Percentiles rank a stretch among this genome's conserved stretches.
Evolutionary conservation across 53 echinoderm and acorn worm species (phyloP).

Genomic region (Patiria pectinifera): DNA sequence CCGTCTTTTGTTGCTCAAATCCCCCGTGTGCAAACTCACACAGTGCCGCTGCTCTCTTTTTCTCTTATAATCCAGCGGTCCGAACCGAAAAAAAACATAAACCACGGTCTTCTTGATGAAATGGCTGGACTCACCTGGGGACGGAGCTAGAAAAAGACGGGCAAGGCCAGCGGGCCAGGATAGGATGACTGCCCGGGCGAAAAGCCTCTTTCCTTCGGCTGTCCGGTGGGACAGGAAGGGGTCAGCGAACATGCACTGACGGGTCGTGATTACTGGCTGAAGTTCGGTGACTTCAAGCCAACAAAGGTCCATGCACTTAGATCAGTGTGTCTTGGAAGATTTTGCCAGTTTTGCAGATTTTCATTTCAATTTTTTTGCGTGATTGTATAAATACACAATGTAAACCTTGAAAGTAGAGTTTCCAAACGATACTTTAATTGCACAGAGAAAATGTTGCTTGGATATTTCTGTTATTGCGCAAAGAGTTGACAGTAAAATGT

Average conservation of each 20-base stretch:
- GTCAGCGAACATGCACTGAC: neutral
- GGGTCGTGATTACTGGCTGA: conserved; percentile 5
- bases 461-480: too few species aligned
- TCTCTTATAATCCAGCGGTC: neutral
- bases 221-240: neutral
- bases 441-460: too few species aligned
- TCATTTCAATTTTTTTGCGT: neutral
- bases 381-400: too few species aligned
- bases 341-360: neutral
- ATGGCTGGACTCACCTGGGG: conserved; percentile 28
- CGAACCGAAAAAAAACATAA: neutral
- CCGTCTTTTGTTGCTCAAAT: conserved; percentile 19
- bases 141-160: conserved; percentile 23
- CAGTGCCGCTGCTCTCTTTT: neutral
- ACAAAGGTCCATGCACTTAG: conserved; percentile 42
- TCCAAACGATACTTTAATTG: too few species aligned
- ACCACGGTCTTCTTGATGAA: neutral
- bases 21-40: neutral
- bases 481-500: too few species aligned
- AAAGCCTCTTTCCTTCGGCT: neutral
- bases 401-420: neutral
- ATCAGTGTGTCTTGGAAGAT: neutral
- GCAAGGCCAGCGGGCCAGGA: conserved; percentile 16
- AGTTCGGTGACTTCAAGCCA: conserved; percentile 33
- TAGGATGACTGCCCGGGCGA: conserved; percentile 28